Evolutionary conservation across 2,888 invertebrate species (phyloP).

Genomic region (Altica lythri): DNA sequence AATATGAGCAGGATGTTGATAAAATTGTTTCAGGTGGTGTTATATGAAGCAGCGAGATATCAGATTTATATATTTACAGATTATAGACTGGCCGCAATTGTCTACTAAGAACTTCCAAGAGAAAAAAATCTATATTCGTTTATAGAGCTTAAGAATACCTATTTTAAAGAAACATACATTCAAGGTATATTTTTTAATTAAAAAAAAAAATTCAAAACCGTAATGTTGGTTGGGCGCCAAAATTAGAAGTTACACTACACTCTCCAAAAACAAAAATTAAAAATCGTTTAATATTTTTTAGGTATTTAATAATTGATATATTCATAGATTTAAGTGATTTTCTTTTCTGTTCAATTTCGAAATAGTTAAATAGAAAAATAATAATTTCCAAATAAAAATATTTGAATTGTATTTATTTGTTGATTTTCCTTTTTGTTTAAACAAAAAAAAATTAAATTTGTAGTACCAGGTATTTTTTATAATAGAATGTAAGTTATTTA

Average conservation of each 20-base stretch:
- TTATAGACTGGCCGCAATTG: conserved; percentile 48
- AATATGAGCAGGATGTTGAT: conserved; percentile 32
- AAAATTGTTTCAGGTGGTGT: conserved; percentile 43
- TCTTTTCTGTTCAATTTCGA: conserved; percentile 5
- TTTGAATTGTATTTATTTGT: neutral
- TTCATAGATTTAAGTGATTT: conserved; percentile 8
- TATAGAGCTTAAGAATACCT: conserved; percentile 44
- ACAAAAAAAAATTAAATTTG: too few relatives aligned
- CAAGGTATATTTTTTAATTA: conserved; percentile 26
- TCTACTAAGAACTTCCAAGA: conserved; percentile 38
- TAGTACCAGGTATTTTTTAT: too few relatives aligned
- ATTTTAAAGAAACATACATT: conserved; percentile 37
- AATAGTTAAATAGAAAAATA: conserved; percentile 17
- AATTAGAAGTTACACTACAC: conserved; percentile 8
- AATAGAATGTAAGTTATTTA: too few relatives aligned
- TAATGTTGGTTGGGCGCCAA: conserved; percentile 7
- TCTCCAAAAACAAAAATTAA: too few relatives aligned
- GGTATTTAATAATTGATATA: conserved; percentile 11
- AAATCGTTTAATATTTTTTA: too few relatives aligned
- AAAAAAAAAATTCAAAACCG: neutral
- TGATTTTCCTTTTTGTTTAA: neutral
- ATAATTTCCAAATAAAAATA: neutral
- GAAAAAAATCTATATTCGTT: too few relatives aligned
- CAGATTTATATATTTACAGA: conserved; percentile 56
- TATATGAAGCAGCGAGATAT: conserved; percentile 50